phyloP scores from a whole-genome alignment of 35 echinoderm and acorn worm genomes.

The Ophiothrix spiculata region DNA sequence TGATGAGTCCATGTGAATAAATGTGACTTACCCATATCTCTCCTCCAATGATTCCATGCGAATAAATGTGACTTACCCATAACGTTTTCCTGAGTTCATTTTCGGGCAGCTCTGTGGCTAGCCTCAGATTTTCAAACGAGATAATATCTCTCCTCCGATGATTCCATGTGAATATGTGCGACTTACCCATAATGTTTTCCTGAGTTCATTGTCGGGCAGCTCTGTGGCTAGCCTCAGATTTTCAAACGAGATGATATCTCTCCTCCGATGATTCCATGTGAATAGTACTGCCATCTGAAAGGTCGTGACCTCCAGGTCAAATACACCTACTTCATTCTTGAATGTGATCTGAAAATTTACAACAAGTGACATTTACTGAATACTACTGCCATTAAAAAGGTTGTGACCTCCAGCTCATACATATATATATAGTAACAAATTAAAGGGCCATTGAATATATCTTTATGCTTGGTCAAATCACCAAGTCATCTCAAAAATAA shows the following conservation, averaged over 20 bases:
- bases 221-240: conserved; percentile 78
- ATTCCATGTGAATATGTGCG: conserved; percentile 84
- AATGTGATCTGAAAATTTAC: conserved; percentile 68
- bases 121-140: conserved; percentile 73
- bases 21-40: neutral
- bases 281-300: conserved; percentile 99
- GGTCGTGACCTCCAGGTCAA: conserved; percentile 95
- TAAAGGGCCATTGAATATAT: no score
- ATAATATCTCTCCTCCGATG: conserved; percentile 85
- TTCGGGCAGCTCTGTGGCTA: conserved; percentile 93
- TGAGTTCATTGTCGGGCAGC: conserved; percentile 92
- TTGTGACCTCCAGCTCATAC: neutral
- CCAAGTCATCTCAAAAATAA: no score
- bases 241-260: conserved; percentile 91
- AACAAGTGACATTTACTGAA: neutral
- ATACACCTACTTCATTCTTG: conserved; percentile 93
- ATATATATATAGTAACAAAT: neutral
- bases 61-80: conserved; percentile 66
- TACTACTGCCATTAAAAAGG: neutral
- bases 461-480: no score
- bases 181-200: conserved; percentile 96
- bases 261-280: conserved; percentile 92
- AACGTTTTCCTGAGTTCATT: conserved; percentile 95
- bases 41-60: neutral
- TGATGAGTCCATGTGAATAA: neutral